Evolutionary conservation across 2,797 vertebrate species (phyloP), one percentile per base, ranked within the genome.

Genomic region (Sylvilagus floridanus): DNA sequence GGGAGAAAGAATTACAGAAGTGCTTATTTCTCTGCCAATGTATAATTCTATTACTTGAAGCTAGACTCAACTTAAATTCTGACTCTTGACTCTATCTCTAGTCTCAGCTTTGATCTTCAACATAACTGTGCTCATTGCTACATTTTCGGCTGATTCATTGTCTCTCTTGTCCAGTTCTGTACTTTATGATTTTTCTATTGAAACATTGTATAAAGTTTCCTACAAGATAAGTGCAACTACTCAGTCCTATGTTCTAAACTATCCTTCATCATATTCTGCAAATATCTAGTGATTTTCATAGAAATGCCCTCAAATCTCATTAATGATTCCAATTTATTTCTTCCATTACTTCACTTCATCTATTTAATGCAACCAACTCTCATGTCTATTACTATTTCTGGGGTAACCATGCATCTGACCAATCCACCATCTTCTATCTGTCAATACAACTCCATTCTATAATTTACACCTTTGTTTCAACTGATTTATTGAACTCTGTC

Each of bases 401-500:
- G 57, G 50, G 65, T 19, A 82, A 47, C 10, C 0, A 60, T 17
- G 11, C 2, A 26, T 30, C 84, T 77, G 14, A 83, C 50, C 22
- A 72, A 79, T 10, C 30, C 47, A 13, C 1, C 0, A 3, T 32
- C 52, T 52, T 78, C 62, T 42, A 32, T 57, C 24, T 52, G 2
- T 62, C 84, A 86, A 35, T 88, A 83, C 30, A 94, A 28, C 57
- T 76, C 91, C 4, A 17, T n/a, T 72, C 22, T 86, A 57, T 66
- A 73, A 73, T 35, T 72, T 84, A 62, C 5, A 60, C 9, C 7
- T 42, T 62, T 28, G 54, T 86, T 24, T 86, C 22, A 83, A 52
- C 12, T 90, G 69, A 83, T 93, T 79, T 78, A 66, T 68, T 92
- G n/a, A 88, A 76, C 66, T 75, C 14, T 16, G 50, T 52, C 14